Base-by-base conservation (phyloP, 64 coral and sea anemone genomes). In the Anthopleura sola region DNA sequence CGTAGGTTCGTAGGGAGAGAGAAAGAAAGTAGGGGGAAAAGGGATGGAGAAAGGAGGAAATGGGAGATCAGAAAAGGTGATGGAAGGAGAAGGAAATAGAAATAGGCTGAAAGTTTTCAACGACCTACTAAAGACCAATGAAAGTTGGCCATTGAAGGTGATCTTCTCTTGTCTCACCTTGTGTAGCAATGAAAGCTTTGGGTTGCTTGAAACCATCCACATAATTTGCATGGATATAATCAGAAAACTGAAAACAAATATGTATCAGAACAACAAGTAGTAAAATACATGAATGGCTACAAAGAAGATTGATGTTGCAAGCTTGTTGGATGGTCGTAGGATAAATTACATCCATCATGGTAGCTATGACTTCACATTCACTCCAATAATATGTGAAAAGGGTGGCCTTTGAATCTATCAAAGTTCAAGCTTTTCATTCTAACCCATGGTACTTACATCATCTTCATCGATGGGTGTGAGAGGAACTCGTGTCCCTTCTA, bases 191-290 rank as follows among this genome's bases (percentile, higher is more conserved):
- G 33, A 91, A 98, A 40, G 95, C 95, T 32, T 91, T 93, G 13
- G 75, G 56, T 47, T 93, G 92, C 37, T 91, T 86, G 83, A 86
- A 94, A 14, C 95, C 95, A 94, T 98, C 95, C 81, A 94, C 88
- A 46, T 76, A 91, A 58, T 98, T 98, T 49, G 92, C 92, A 83
- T 94, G 95, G 68, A 98, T 98, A 69, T 98, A 98, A 82, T 98
- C 90, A 31, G 95, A 88, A 83, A 84, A 83, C 95, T 98, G 86
- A 47, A 40, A 84, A 34, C 53, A 79, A 16, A 93, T 1, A 18
- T 20, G 37, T 40, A 40, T 40, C 1, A 17, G n/a, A n/a, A n/a
- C n/a, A n/a, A n/a, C n/a, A n/a, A n/a, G n/a, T n/a, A n/a, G n/a
- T n/a, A n/a, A n/a, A n/a, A n/a, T n/a, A n/a, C n/a, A n/a, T 18